These are phyloP conservation scores for Lasiommata megera DNA, from an alignment of 2,888 invertebrate species.

Conservation along the genomic window DNA sequence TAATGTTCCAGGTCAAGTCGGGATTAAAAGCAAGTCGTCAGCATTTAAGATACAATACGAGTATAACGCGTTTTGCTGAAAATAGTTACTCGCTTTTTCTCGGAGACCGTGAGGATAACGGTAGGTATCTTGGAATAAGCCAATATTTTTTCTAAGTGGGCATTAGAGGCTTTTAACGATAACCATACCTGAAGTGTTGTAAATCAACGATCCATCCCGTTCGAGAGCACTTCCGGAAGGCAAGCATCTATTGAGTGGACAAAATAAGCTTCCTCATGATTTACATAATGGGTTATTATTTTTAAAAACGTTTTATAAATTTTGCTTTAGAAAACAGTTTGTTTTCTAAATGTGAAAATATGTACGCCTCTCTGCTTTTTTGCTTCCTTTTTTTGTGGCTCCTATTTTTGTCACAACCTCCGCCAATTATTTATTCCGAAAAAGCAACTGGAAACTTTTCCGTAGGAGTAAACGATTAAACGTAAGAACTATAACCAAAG, in stretches of 20 bases:
- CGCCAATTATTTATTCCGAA: no score
- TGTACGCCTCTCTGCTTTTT: no score
- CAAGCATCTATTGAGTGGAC: constrained; percentile 1
- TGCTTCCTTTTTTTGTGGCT: no score
- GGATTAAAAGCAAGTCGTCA: no score
- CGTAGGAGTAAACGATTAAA: no score
- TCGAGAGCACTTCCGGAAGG: constrained; percentile 3
- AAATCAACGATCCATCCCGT: constrained; percentile 2
- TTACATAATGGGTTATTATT: constrained; percentile 11
- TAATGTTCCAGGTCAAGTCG: no score
- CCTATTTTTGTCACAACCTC: no score
- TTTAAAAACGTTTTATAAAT: background rate
- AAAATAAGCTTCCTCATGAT: constrained; percentile 2
- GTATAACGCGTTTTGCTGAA: no score
- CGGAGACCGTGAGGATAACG: background rate
- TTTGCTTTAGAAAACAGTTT: background rate
- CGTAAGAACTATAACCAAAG: no score
- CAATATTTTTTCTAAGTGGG: background rate
- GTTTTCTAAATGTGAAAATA: background rate
- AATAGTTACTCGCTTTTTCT: background rate
- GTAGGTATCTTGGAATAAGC: background rate
- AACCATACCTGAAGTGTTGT: constrained; percentile 2
- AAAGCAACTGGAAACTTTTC: no score
- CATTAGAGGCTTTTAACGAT: background rate
- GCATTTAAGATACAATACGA: no score